A percentile compares a stretch with the other conserved stretches of the same genome.
These are phyloP conservation scores for Nemotelus pantherinus DNA, from an alignment of 2,888 invertebrate species.

Conservation along the genomic window DNA sequence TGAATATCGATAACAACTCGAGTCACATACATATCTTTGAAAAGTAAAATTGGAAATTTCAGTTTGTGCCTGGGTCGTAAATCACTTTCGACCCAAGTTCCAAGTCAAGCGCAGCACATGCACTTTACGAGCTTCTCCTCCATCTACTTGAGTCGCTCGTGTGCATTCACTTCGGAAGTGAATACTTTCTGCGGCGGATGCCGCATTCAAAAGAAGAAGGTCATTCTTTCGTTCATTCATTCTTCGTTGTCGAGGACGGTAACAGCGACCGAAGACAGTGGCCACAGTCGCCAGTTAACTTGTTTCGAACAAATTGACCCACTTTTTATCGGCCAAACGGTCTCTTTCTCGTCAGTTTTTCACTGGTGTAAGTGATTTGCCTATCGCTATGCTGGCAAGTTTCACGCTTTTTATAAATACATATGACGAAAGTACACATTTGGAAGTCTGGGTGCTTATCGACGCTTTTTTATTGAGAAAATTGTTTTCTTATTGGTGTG, in stretches of 20 bases:
- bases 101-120: no score
- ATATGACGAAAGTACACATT: background rate
- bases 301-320: slow-evolving; percentile 19
- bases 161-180: background rate
- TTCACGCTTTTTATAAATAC: slow-evolving; percentile 22
- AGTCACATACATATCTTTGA: background rate
- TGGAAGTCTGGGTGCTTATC: no score
- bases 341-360: slow-evolving; percentile 9
- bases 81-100: slow-evolving; percentile 19
- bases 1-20: no score
- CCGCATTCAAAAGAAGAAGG: slow-evolving; percentile 24
- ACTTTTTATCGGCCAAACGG: slow-evolving; percentile 21
- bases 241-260: background rate
- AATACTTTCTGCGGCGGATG: background rate
- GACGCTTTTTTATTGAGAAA: slow-evolving; percentile 1
- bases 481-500: background rate
- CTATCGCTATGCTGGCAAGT: slow-evolving; percentile 18
- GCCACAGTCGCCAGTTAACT: background rate
- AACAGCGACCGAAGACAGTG: background rate
- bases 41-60: slow-evolving; percentile 37
- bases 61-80: background rate
- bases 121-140: background rate
- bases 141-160: background rate
- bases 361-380: slow-evolving; percentile 7
- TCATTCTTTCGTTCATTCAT: background rate